Conservation (phyloP, 2,113 vertebrate genomes). For the Menidia beryllina region DNA sequence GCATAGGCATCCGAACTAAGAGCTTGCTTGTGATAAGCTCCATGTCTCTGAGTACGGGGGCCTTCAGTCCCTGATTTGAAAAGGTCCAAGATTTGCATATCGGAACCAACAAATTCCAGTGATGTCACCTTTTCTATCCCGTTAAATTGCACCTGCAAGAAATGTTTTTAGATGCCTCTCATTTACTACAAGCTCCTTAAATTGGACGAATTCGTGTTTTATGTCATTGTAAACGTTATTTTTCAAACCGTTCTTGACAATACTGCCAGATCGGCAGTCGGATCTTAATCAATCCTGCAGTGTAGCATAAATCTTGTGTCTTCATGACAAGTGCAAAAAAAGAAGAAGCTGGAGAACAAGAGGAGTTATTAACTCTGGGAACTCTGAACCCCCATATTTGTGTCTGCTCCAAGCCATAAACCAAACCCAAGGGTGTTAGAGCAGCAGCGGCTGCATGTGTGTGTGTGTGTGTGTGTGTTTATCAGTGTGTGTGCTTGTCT, state of each 20-base stretch:
- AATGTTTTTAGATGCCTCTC: too few relatives aligned
- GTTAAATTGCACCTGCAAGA: too few relatives aligned
- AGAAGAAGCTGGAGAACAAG: constrained; percentile 21
- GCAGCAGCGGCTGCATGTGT: constrained; percentile 39
- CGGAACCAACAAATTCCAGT: not conserved
- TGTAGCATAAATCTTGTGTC: constrained; percentile 34
- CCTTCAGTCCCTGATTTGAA: too few relatives aligned
- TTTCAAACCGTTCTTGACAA: not conserved
- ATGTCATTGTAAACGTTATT: not conserved
- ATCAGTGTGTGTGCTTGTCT: constrained; percentile 28
- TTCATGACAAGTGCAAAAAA: not conserved
- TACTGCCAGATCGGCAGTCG: not conserved
- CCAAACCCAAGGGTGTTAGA: constrained; percentile 60
- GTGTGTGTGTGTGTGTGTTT: constrained; percentile 32
- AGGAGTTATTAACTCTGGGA: constrained; percentile 59
- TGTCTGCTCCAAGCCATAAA: constrained; percentile 71
- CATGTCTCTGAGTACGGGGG: not conserved
- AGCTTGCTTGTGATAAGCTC: constrained; percentile 24
- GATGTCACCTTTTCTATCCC: not conserved
- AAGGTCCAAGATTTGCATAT: not conserved
- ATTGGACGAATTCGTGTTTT: not conserved
- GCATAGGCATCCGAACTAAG: constrained; percentile 47
- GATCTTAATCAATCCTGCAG: constrained; percentile 15
- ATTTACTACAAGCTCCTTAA: not conserved
- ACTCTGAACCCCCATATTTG: constrained; percentile 62